These are phyloP conservation scores for Tragelaphus scriptus DNA, from an alignment of 2,113 vertebrate genomes.

Conservation along the genomic window DNA sequence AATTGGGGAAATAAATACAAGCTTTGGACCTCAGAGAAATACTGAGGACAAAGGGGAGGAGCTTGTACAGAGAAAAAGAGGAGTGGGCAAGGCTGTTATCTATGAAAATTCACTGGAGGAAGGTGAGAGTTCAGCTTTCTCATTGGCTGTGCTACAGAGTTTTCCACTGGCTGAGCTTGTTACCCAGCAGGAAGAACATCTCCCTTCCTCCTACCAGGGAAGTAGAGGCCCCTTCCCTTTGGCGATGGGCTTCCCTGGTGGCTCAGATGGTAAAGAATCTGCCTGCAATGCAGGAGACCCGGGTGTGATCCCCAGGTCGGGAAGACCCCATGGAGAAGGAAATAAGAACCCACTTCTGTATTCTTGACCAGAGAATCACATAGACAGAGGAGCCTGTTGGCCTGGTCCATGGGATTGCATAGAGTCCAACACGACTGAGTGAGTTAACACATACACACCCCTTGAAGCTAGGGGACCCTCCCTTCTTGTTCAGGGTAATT, in stretches of 20 bases:
- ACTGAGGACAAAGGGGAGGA: neutral
- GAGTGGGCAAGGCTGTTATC: neutral
- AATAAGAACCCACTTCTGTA: neutral
- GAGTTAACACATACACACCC: neutral
- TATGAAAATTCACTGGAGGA: neutral
- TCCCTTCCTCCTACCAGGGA: neutral
- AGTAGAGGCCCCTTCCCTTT: neutral
- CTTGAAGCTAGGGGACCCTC: neutral
- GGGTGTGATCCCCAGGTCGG: fast-evolving
- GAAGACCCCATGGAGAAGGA: neutral
- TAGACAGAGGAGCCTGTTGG: neutral
- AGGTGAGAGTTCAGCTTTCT: neutral
- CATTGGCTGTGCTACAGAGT: neutral
- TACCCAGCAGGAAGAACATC: neutral
- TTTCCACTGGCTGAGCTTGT: neutral
- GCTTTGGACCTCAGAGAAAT: neutral
- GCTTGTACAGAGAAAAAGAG: neutral
- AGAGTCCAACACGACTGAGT: neutral
- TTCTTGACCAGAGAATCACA: neutral
- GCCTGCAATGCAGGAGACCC: neutral
- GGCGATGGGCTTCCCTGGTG: neutral
- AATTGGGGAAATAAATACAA: neutral
- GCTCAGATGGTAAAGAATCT: neutral
- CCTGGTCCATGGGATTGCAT: neutral
- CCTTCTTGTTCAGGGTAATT: neutral